Evolutionary conservation across 2,113 vertebrate genomes (phyloP).

Genomic region (Gyps fulvus): DNA sequence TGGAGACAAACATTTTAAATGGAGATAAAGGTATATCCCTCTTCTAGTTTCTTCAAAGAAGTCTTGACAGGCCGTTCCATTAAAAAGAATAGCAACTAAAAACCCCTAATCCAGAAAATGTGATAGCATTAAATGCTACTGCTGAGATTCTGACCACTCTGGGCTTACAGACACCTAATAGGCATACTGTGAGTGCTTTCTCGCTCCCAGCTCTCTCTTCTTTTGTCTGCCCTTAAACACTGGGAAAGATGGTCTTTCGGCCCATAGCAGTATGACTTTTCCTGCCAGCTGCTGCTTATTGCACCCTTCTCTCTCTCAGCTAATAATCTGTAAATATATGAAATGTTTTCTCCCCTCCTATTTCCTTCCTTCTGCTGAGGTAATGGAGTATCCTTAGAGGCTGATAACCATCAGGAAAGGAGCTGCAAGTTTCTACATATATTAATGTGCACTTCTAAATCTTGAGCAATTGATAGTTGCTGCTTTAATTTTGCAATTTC

Average conservation of each 20-base stretch:
- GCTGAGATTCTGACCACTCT: background rate
- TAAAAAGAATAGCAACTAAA: background rate
- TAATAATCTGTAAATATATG: background rate
- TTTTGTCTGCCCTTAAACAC: background rate
- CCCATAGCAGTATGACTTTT: background rate
- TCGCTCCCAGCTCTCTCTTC: background rate
- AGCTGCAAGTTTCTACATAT: background rate
- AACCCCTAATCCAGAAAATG: background rate
- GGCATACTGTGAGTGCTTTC: background rate
- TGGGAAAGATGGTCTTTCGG: background rate
- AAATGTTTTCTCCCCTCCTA: background rate
- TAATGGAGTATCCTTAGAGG: background rate
- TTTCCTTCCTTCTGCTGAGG: background rate
- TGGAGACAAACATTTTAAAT: background rate
- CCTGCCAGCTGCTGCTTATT: background rate
- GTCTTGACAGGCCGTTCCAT: background rate
- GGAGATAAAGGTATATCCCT: background rate
- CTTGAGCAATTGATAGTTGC: background rate
- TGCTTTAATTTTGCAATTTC: constrained; percentile 25
- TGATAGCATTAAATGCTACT: background rate
- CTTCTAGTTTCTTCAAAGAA: background rate
- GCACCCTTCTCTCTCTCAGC: background rate
- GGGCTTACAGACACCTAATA: background rate
- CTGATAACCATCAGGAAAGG: background rate
- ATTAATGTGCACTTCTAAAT: background rate